Conservation (phyloP, 2,797 vertebrate species). For the Myiotriccus ornatus region DNA sequence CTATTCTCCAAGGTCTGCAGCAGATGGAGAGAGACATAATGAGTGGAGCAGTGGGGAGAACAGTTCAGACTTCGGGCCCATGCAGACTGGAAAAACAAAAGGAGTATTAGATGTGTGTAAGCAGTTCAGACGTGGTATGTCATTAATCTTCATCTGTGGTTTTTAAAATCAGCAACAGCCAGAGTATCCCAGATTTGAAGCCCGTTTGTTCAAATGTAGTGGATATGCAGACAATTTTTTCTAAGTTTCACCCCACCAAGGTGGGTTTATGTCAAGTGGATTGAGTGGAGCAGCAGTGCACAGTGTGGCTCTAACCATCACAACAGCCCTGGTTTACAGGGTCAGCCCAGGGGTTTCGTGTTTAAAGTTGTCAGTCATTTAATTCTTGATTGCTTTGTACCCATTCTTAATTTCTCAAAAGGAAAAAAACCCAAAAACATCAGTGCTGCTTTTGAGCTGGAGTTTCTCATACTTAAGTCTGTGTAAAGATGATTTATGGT, state of each 20-base stretch:
- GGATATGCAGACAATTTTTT: background rate
- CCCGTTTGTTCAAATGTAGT: background rate
- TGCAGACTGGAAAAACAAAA: background rate
- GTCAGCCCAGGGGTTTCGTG: background rate
- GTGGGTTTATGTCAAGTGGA: background rate
- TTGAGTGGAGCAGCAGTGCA: background rate
- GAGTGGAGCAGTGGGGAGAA: background rate
- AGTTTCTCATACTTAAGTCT: conserved; percentile 53
- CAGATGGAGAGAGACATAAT: background rate
- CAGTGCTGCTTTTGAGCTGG: conserved; percentile 24
- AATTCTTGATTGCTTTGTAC: conserved; percentile 41
- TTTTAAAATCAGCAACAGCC: conserved; percentile 31
- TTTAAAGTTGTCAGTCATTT: background rate
- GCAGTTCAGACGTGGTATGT: background rate
- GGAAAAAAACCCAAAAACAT: conserved; percentile 5
- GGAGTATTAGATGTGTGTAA: background rate
- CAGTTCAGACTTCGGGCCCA: background rate
- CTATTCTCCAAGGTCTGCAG: background rate
- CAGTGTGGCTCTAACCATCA: background rate
- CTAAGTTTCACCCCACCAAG: background rate
- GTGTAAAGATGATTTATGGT: conserved; percentile 66
- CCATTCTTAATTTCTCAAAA: conserved; percentile 50
- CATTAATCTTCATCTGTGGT: conserved; percentile 39
- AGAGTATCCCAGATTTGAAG: background rate
- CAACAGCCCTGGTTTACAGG: background rate